These are phyloP conservation scores for Eustalomyia histrio DNA, from an alignment of 2,888 invertebrate species.

Conservation along the genomic window DNA sequence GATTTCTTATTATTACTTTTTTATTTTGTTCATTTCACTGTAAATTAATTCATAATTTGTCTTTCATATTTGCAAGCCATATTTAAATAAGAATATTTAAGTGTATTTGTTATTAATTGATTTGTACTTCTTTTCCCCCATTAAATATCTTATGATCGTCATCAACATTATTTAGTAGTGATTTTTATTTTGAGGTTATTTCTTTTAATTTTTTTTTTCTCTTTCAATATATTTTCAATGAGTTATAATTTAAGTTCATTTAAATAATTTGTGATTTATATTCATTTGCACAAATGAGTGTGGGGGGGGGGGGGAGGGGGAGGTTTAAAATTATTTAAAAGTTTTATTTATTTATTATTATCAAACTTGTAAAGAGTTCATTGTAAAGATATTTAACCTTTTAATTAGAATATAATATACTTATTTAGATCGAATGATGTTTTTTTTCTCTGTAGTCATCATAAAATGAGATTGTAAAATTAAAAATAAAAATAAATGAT, in stretches of 20 bases:
- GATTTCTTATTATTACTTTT: slow-evolving; percentile 68
- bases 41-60: slow-evolving; percentile 62
- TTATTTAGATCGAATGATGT: neutral
- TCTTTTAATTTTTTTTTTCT: neutral
- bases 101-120: slow-evolving; percentile 55
- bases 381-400: slow-evolving; percentile 78
- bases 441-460: neutral
- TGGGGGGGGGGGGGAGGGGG: neutral
- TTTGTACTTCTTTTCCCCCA: slow-evolving; percentile 56
- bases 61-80: slow-evolving; percentile 15
- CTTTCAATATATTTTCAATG: slow-evolving; percentile 72
- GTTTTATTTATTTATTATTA: slow-evolving; percentile 26
- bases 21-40: slow-evolving; percentile 49
- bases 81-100: neutral
- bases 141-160: slow-evolving; percentile 53
- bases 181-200: slow-evolving; percentile 21
- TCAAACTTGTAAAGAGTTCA: slow-evolving; percentile 71
- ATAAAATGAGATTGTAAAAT: neutral
- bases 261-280: slow-evolving; percentile 71
- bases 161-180: slow-evolving; percentile 29
- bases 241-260: slow-evolving; percentile 77
- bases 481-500: neutral
- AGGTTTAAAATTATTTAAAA: slow-evolving; percentile 14
- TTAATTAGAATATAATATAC: slow-evolving; percentile 72
- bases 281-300: slow-evolving; percentile 38